Conservation (phyloP, 2,888 invertebrate species). For the Amblyjoppa fuscipennis region DNA sequence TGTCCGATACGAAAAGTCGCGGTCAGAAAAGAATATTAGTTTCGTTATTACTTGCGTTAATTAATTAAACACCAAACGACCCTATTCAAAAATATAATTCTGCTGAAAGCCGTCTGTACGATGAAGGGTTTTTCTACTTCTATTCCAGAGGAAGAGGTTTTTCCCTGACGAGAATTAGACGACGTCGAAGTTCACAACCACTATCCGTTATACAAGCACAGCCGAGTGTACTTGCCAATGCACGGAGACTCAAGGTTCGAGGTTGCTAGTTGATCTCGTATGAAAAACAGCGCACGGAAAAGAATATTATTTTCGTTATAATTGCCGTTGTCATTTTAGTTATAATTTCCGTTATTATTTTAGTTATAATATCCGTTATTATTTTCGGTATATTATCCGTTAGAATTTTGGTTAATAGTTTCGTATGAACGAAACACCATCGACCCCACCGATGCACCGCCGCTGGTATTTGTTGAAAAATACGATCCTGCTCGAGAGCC, state of each 20-base stretch:
- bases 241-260: conserved; percentile 73
- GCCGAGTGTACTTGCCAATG: background rate
- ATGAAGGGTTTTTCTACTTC: conserved; percentile 54
- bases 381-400: no score
- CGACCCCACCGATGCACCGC: background rate
- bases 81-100: background rate
- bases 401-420: no score
- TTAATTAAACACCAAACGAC: no score
- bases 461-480: background rate
- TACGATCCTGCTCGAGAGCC: conserved; percentile 11
- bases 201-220: conserved; percentile 72
- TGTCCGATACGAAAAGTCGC: no score
- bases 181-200: conserved; percentile 75
- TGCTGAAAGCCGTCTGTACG: conserved; percentile 27
- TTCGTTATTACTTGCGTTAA: no score
- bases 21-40: background rate
- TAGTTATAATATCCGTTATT: no score
- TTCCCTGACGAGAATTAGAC: conserved; percentile 41
- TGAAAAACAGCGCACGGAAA: no score
- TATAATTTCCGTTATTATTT: no score
- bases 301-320: no score
- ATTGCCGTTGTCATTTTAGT: no score
- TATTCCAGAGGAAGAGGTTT: conserved; percentile 39
- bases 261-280: conserved; percentile 84
- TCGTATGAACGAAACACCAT: background rate